phyloP scores from a whole-genome alignment of 1,140 invertebrate species.

The Brachionus koreanus region DNA sequence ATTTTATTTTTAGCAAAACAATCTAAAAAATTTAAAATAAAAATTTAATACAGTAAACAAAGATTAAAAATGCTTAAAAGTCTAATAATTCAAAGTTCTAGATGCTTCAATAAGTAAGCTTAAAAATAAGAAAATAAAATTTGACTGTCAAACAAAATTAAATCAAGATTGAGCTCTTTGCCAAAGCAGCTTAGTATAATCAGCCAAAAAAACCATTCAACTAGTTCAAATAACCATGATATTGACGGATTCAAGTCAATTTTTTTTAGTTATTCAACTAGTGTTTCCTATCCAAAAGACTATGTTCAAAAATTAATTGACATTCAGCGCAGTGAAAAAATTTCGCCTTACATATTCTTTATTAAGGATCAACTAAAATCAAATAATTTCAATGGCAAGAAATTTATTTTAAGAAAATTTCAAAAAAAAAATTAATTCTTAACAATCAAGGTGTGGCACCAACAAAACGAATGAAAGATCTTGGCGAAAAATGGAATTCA shows the following conservation, averaged over 20 bases:
- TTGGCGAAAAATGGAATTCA: background rate
- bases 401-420: background rate
- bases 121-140: background rate
- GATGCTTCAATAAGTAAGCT: no score
- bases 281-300: background rate
- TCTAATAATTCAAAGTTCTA: no score
- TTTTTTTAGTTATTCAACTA: background rate
- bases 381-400: background rate
- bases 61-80: no score
- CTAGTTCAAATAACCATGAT: background rate
- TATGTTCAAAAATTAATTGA: background rate
- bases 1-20: no score
- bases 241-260: background rate
- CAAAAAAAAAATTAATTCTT: background rate
- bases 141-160: background rate
- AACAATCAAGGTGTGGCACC: background rate
- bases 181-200: background rate
- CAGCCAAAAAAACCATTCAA: background rate
- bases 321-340: background rate
- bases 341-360: background rate
- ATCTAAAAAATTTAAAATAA: no score
- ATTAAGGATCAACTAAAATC: slow-evolving; percentile 1
- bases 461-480: background rate
- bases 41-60: no score
- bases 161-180: background rate